Evolutionary conservation across 2,113 vertebrate species (phyloP), one percentile per base, ranked within the genome.

Genomic region (Scophthalmus maximus): DNA sequence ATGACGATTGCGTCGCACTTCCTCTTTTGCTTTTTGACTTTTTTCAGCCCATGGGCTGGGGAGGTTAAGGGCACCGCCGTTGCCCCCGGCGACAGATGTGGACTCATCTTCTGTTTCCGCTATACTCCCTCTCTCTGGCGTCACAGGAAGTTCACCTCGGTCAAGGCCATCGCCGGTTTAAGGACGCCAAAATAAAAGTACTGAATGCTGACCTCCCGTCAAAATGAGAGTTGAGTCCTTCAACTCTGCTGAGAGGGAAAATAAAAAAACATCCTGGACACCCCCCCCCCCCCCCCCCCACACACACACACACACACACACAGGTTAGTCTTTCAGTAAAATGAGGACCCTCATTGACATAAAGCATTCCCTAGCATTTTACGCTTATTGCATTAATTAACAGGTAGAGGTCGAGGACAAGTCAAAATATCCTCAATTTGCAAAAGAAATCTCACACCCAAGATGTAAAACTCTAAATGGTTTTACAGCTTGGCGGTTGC

Each of bases 171-270:
- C 47, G 14, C 23, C 56, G 46, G 10, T 57, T 50, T 53, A 4
- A 56, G 30, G 52, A 77, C 6, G 6, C 76, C 73, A 86, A 81
- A 89, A 80, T 86, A 82, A 87, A 70, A 82, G 67, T 49, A 46
- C 0, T 34, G n/a, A 29, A 55, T 49, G 60, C 2, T 50, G 66
- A 85, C 62, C 53, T 77, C 61, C 57, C 73, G 72, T 82, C 73
- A 77, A 62, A 83, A 61, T 81, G 65, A 63, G 53, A 83, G 57
- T 50, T 67, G 9, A 8, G 79, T 30, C 70, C 76, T 80, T 78
- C 59, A 86, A 71, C 67, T 63, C 60, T 68, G 59, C 44, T 17
- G 17, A 20, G 46, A 22, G 55, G 30, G 58, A 49, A 70, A 64
- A 73, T 1, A 49, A 70, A 64, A 73, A 1, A 78, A 82, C 78